Evolutionary conservation across 2,113 vertebrate species (phyloP).

Genomic region (Myrmophylax atrothorax): DNA sequence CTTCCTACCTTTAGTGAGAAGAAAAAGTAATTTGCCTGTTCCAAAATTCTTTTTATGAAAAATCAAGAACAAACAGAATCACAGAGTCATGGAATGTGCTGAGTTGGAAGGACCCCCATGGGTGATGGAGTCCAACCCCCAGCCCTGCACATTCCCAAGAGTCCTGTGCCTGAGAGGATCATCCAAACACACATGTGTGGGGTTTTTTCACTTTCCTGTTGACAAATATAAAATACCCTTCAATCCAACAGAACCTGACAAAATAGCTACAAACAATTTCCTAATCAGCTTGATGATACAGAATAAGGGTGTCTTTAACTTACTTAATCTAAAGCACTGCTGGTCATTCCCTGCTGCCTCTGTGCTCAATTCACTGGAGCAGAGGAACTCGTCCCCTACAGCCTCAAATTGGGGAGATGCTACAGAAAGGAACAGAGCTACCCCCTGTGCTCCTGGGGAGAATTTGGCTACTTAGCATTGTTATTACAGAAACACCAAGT

Average conservation of each 20-base stretch:
- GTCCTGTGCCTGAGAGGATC: background rate
- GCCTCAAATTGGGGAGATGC: background rate
- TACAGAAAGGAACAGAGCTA: background rate
- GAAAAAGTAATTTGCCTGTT: background rate
- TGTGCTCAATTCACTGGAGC: background rate
- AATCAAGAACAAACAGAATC: background rate
- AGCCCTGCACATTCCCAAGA: background rate
- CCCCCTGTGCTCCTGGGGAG: background rate
- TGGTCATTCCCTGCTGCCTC: slow-evolving; percentile 27
- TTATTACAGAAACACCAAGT: slow-evolving; percentile 9
- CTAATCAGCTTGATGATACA: background rate
- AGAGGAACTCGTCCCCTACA: background rate
- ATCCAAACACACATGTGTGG: background rate
- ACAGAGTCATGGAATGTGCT: background rate
- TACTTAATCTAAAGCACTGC: background rate
- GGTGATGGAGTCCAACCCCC: background rate
- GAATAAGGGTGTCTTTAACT: slow-evolving; percentile 19
- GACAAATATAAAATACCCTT: background rate
- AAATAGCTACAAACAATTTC: background rate
- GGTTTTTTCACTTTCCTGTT: background rate
- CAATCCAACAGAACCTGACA: background rate
- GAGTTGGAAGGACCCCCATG: background rate
- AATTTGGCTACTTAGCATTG: background rate
- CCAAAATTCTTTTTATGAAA: background rate
- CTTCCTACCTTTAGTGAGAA: background rate